Evolutionary conservation across 2,797 vertebrate species (phyloP).

Genomic region (Crypturellus tataupa): DNA sequence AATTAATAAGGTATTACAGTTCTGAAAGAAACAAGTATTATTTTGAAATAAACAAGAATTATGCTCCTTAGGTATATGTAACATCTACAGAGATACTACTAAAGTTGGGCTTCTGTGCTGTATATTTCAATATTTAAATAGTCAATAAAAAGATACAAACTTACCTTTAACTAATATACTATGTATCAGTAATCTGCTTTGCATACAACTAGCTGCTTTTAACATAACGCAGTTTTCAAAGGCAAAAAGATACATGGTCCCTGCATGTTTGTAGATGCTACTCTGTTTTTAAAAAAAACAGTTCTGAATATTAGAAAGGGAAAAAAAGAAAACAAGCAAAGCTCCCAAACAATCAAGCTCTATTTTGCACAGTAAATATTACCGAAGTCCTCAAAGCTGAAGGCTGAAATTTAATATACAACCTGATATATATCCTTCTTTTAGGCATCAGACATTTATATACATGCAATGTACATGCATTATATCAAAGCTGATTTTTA

Average conservation of each 20-base stretch:
- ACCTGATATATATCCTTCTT: not conserved
- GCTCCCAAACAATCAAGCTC: not conserved
- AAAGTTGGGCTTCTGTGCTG: not conserved
- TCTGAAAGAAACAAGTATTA: not conserved
- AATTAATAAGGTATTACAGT: not conserved
- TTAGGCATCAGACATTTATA: not conserved
- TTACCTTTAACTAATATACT: not conserved
- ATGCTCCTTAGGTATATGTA: not conserved
- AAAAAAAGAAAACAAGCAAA: not conserved
- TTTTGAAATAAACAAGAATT: not conserved
- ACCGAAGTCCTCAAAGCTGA: not conserved
- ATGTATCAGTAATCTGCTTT: not conserved
- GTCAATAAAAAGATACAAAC: not conserved
- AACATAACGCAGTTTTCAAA: not conserved
- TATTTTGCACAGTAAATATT: not conserved
- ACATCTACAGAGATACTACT: not conserved
- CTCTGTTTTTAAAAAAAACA: not conserved
- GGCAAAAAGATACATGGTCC: not conserved
- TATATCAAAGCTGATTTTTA: not conserved
- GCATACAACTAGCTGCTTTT: not conserved
- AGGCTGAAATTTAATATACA: not conserved
- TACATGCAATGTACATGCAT: not conserved
- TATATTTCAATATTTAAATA: not conserved
- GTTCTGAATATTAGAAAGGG: not conserved
- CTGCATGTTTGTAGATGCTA: not conserved